Evolutionary conservation across 2,888 invertebrate genomes (phyloP).

Genomic region (Stictocephala bisonia): DNA sequence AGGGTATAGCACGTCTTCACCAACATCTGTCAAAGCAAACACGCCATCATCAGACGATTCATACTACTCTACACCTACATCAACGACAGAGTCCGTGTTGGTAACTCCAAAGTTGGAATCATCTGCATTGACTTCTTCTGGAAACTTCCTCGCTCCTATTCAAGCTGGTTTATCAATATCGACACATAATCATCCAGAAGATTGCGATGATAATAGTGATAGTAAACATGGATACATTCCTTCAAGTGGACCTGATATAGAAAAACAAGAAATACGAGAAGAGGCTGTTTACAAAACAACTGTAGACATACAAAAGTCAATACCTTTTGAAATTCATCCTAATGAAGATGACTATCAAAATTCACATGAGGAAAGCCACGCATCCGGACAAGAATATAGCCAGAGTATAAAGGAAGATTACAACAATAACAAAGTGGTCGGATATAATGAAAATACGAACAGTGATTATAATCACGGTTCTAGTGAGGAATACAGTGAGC

Average conservation of each 20-base stretch:
- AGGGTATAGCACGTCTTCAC: not conserved
- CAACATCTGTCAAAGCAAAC: too few relatives aligned
- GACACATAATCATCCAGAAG: slow-evolving; percentile 10
- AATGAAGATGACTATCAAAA: slow-evolving; percentile 15
- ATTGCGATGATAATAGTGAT: slow-evolving; percentile 36
- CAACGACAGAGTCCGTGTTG: slow-evolving; percentile 36
- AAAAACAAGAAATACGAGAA: slow-evolving; percentile 52
- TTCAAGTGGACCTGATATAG: slow-evolving; percentile 47
- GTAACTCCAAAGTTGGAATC: slow-evolving; percentile 38
- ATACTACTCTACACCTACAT: slow-evolving; percentile 28
- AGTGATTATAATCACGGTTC: not conserved
- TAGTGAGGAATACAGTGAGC: not conserved
- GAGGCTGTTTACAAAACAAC: slow-evolving; percentile 64
- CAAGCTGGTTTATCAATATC: slow-evolving; percentile 56
- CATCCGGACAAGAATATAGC: not conserved
- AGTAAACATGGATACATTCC: too few relatives aligned
- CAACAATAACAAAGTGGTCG: not conserved
- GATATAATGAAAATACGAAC: too few relatives aligned
- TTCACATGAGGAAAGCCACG: not conserved
- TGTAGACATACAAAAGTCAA: slow-evolving; percentile 56
- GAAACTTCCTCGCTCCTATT: slow-evolving; percentile 54
- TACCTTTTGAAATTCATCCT: slow-evolving; percentile 53
- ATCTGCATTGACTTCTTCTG: slow-evolving; percentile 46
- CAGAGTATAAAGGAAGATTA: not conserved
- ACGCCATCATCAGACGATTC: not conserved